phyloP scores from a whole-genome alignment of 2,113 vertebrate species.

The Ursus arctos region DNA sequence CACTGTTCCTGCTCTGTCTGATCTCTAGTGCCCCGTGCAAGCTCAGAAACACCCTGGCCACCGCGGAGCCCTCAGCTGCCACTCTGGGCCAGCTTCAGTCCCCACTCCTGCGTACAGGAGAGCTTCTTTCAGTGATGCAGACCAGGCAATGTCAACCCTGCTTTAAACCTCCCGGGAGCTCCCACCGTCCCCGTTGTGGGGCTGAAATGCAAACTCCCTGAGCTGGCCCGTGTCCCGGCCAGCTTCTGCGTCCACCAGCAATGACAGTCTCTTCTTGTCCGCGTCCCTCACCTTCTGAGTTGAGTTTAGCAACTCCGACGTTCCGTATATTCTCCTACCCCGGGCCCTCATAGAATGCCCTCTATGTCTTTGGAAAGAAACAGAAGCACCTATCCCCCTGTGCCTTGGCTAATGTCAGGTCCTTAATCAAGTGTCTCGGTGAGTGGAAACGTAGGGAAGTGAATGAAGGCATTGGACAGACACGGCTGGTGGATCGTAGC shows the following conservation, averaged over 20 bases:
- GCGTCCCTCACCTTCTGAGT: neutral
- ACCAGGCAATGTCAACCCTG: neutral
- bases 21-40: neutral
- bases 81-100: neutral
- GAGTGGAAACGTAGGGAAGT: neutral
- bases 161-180: neutral
- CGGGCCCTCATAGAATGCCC: neutral
- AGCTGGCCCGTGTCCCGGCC: rapidly evolving
- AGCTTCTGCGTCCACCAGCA: neutral
- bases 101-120: neutral
- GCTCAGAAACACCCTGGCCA: rapidly evolving
- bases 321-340: neutral
- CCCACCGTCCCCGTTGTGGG: neutral
- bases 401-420: neutral
- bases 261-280: neutral
- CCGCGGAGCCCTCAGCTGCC: neutral
- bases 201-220: neutral
- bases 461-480: neutral
- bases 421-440: neutral
- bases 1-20: neutral
- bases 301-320: neutral
- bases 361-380: neutral
- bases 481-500: neutral
- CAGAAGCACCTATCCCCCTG: neutral
- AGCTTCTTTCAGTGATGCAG: neutral